These are phyloP conservation scores for Xestia ashworthii DNA, from an alignment of 2,888 invertebrate genomes.

Conservation along the genomic window DNA sequence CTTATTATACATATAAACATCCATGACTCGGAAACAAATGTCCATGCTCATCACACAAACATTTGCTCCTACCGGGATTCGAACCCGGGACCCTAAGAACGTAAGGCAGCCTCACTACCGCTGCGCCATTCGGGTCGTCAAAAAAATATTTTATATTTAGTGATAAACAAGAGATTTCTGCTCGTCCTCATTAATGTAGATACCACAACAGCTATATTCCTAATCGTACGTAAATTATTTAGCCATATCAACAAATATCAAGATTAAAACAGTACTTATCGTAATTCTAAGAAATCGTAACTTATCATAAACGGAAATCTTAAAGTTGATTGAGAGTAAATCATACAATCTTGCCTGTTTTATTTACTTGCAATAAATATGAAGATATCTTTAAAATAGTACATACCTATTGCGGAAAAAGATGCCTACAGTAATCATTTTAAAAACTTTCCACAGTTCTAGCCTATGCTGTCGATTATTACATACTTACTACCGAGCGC, in stretches of 20 bases:
- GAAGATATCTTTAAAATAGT: conserved; percentile 9
- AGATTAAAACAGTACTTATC: conserved; percentile 33
- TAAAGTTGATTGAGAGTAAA: conserved; percentile 38
- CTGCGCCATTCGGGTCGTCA: background rate
- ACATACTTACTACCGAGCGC: too few species aligned
- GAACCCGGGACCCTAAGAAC: too few species aligned
- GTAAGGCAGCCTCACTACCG: background rate
- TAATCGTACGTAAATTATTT: conserved; percentile 27
- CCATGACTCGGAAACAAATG: too few species aligned
- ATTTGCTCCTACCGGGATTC: too few species aligned
- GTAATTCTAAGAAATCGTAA: conserved; percentile 38
- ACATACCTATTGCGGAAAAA: background rate
- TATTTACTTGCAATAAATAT: conserved; percentile 33
- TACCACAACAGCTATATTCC: conserved; percentile 5
- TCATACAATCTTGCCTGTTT: conserved; percentile 21
- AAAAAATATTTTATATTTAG: background rate
- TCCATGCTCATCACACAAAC: too few species aligned
- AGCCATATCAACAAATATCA: conserved; percentile 42
- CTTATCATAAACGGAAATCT: conserved; percentile 37
- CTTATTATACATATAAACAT: too few species aligned
- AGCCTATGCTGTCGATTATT: background rate
- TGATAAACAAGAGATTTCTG: conserved; percentile 10
- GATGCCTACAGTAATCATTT: background rate
- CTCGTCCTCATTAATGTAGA: conserved; percentile 6
- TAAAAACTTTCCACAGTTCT: background rate